Evolutionary conservation across 1,140 invertebrate species (phyloP).

Genomic region (Drosophila parabipectinata): DNA sequence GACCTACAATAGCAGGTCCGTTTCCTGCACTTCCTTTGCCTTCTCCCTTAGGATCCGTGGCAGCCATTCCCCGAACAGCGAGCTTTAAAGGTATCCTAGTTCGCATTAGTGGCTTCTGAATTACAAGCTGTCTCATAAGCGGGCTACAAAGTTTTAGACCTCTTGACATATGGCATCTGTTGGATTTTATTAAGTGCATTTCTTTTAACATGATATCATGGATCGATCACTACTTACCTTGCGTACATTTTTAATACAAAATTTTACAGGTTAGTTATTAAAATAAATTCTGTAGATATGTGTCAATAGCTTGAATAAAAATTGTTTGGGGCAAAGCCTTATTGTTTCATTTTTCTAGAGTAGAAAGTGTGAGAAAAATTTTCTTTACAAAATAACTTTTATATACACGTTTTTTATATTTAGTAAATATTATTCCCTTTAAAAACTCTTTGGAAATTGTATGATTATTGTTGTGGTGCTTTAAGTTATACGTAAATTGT

Average conservation of each 20-base stretch:
- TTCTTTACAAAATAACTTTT: too few species aligned
- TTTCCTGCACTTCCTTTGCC: neutral
- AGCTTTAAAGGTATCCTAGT: neutral
- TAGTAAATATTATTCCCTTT: neutral
- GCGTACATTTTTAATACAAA: constrained; percentile 18
- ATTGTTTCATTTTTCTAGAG: neutral
- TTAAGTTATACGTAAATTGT: constrained; percentile 37
- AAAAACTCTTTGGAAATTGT: neutral
- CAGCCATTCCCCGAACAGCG: neutral
- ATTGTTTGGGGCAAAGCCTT: constrained; percentile 2
- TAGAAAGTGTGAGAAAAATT: too few species aligned
- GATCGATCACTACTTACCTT: constrained; percentile 3
- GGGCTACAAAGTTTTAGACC: neutral
- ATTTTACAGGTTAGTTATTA: neutral
- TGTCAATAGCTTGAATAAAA: neutral
- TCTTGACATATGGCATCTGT: constrained; percentile 5
- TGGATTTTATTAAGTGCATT: neutral
- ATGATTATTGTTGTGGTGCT: neutral
- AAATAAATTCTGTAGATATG: neutral
- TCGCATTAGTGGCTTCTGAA: neutral
- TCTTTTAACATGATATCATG: neutral
- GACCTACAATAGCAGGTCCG: constrained; percentile 18
- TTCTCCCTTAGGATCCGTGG: neutral
- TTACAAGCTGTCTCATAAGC: constrained; percentile 12
- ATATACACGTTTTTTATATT: neutral